Base-by-base conservation (phyloP, 2,888 invertebrate genomes). In the Oligia strigilis region DNA sequence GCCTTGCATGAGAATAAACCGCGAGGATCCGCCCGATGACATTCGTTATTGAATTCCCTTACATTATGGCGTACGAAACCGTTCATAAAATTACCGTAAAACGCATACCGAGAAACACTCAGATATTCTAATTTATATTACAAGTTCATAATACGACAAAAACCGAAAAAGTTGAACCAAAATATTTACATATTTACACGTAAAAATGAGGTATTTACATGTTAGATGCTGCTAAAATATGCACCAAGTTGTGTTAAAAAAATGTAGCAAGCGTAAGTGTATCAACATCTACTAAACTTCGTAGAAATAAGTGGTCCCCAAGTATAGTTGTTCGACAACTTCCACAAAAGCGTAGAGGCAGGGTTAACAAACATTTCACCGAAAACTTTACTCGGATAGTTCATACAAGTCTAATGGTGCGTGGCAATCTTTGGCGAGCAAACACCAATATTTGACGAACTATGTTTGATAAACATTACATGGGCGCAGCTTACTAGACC, bases 371-470 rank as follows among this genome's bases (percentile, higher is more conserved):
- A 91, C 88, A 90, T 88, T 91, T 91, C 88, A 90, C 90, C 90
- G 88, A 92, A 92, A 92, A 84, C 84, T 86, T 81, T 67, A 89
- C 89, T 87, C 73, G 74, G 66, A 82, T 81, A 90, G 87, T 87
- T 86, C 90, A 90, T 90, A 92, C 91, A 90, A 71, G 86, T 86
- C 86, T 94, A 94, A 93, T 94, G 92, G 92, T 92, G 91, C 93
- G 90, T 92, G 88, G 82, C 90, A 87, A 90, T 91, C 89, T 91
- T 86, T 86, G 86, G 81, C 77, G 85, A 86, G 88, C 89, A 93
- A 93, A 93, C 79, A 92, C 71, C 78, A 85, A 77, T 91, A 87
- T 90, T 90, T 91, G 87, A 86, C 83, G 82, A 89, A 85, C 84
- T 75, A 78, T 91, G 91, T 91, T 90, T 92, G 89, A 87, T 90